Conservation (phyloP, 2,888 invertebrate species). For the Drosophila paracracens region DNA sequence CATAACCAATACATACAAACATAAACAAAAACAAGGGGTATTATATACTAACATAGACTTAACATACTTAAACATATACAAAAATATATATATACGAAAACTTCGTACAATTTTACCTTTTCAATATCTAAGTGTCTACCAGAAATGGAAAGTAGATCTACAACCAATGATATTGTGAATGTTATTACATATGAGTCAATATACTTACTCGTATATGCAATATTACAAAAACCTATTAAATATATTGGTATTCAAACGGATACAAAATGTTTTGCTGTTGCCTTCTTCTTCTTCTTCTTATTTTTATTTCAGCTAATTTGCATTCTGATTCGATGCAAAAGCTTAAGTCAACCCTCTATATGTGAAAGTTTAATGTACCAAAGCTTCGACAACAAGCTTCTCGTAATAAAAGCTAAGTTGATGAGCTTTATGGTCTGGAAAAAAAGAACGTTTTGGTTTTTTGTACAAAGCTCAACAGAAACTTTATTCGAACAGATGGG, state of each 20-base stretch:
- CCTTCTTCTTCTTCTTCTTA: background rate
- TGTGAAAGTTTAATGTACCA: background rate
- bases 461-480: conserved; percentile 6
- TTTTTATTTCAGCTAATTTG: background rate
- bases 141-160: conserved; percentile 61
- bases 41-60: conserved; percentile 32
- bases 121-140: conserved; percentile 82
- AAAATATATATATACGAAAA: conserved; percentile 43
- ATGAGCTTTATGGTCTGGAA: background rate
- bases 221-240: conserved; percentile 66
- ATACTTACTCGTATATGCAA: conserved; percentile 43
- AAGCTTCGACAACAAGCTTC: background rate
- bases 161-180: conserved; percentile 51
- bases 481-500: conserved; percentile 17
- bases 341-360: conserved; percentile 13
- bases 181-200: conserved; percentile 48
- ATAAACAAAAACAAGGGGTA: conserved; percentile 40
- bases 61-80: conserved; percentile 36
- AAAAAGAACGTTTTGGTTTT: conserved; percentile 2
- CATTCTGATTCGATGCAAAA: background rate
- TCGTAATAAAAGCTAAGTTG: background rate
- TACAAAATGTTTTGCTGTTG: conserved; percentile 7
- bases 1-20: conserved; percentile 29
- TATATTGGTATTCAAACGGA: conserved; percentile 71
- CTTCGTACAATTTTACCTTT: conserved; percentile 80